Evolutionary conservation across 2,888 invertebrate species (phyloP), one percentile per base, ranked within the genome.

Genomic region (Celastrina argiolus): DNA sequence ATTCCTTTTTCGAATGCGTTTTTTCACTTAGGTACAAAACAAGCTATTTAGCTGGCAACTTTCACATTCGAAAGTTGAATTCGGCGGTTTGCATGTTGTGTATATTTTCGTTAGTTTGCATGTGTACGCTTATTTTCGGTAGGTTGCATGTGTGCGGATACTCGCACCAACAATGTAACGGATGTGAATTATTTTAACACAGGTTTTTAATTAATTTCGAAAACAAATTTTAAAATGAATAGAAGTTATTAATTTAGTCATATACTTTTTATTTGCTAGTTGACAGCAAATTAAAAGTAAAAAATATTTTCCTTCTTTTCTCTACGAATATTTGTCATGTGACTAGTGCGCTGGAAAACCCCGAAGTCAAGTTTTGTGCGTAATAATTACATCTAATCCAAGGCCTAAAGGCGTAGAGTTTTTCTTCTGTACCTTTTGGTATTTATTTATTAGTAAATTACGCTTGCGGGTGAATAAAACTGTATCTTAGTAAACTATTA

Each of bases 11-110:
- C 67, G 70, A 68, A 68, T 69, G 66, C 67, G 63, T 69, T 68
- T 72, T 70, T 70, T 56, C 66, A 66, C 64, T 59, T 66, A 67
- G 58, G 64, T 39, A 39, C 59, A 31, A 42, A 66, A 66, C 59
- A 61, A 66, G 66, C 66, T 66, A 66, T 66, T 66, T 66, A 59
- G 66, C 59, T 34, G 45, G 66, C 69, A 68, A 76, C 76, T 76
- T 76, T 76, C 77, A 74, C 66, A 73, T 76, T 77, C 76, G 77
- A 77, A 77, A 77, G 77, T 77, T 73, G 71, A 67, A 72, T 73
- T 70, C 68, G 69, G 66, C 68, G 67, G 61, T 66, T 72, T 71
- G 71, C 71, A 67, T 73, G 74, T 71, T 72, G 74, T 71, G 71
- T 71, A 70, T 73, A 73, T 76, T 74, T 77, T 76, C 71, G 74